phyloP scores from a whole-genome alignment of 2,113 vertebrate genomes.

The Campylomormyrus numenius region DNA sequence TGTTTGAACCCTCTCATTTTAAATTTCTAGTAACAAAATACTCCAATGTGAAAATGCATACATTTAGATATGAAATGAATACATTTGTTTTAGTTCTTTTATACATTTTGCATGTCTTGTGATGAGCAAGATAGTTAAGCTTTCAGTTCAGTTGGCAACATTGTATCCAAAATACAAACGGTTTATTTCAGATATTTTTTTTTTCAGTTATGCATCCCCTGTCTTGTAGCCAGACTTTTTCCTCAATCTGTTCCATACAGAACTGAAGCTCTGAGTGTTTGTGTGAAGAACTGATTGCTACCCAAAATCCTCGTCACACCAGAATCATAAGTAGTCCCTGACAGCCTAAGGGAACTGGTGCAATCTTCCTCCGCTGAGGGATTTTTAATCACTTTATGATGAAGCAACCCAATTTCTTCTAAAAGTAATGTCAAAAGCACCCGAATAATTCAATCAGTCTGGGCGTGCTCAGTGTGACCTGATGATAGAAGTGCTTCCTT shows the following conservation, averaged over 20 bases:
- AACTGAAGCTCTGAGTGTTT: conserved; percentile 5
- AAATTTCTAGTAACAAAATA: background rate
- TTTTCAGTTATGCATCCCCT: conserved; percentile 7
- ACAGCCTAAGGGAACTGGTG: conserved; percentile 11
- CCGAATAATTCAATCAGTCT: conserved; percentile 17
- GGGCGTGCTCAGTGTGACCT: conserved; percentile 18
- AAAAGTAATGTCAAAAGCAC: conserved; percentile 15
- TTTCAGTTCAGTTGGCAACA: background rate
- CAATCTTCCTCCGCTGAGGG: conserved; percentile 9
- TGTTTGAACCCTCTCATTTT: background rate
- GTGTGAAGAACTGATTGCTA: conserved; percentile 17
- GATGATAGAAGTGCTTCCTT: conserved; percentile 3
- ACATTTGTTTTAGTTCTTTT: background rate
- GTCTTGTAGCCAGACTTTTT: conserved; percentile 2
- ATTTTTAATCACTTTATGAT: conserved; percentile 24
- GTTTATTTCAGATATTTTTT: conserved; percentile 1
- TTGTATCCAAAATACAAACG: conserved; percentile 1
- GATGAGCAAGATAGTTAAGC: background rate
- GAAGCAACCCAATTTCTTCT: conserved; percentile 18
- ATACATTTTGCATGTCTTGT: background rate
- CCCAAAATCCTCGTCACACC: conserved; percentile 17
- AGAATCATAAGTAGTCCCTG: conserved; percentile 18
- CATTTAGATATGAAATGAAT: background rate
- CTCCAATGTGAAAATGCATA: background rate
- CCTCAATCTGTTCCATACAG: conserved; percentile 8